Base-by-base conservation (phyloP, 2,113 vertebrate species). In the Macquaria ambigua region DNA sequence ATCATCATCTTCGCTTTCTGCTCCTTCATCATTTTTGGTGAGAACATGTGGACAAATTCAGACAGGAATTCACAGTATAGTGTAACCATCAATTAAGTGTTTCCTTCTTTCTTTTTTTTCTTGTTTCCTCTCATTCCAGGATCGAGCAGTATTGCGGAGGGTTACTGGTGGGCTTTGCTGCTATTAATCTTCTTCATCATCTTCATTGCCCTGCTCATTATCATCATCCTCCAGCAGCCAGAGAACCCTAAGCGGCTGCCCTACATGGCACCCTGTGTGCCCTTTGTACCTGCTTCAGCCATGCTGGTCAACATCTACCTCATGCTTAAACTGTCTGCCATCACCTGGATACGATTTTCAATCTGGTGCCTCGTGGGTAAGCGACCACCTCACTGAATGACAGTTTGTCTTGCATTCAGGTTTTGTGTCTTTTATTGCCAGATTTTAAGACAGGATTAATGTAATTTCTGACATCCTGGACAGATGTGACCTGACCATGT, bases 281-380 rank as follows among this genome's bases (percentile, higher is more conserved):
- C 98, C 62, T 99, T 99, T 0, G 98, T 99, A 59, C 98, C 98
- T 12, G 97, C 96, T 43, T 97, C 97, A 2, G 98, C 98, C 87
- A 99, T 99, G 97, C 90, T 99, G 92, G 98, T 99, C 90, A 99
- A 99, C 81, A 97, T 98, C 94, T 99, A 99, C 97, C 98, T 99
- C 91, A 99, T 99, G 98, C 96, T 99, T 69, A 99, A 99, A 93
- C 97, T 99, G 72, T 99, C 98, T 50, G 97, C 96, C 31, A 97
- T 99, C 94, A 99, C 98, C 0, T 99, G 98, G 98, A 97, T 99
- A 92, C 96, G 98, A 69, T 99, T 99, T 87, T 97, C 97, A 0
- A 95, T 99, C 90, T 99, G 98, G 98, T 99, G 98, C 88, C 94
- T 97, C 68, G 95, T 99, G 76, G 98, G 98, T 99, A 96, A 96